phyloP scores from a whole-genome alignment of 2,797 vertebrate species.

The Emydoidea blandingii region DNA sequence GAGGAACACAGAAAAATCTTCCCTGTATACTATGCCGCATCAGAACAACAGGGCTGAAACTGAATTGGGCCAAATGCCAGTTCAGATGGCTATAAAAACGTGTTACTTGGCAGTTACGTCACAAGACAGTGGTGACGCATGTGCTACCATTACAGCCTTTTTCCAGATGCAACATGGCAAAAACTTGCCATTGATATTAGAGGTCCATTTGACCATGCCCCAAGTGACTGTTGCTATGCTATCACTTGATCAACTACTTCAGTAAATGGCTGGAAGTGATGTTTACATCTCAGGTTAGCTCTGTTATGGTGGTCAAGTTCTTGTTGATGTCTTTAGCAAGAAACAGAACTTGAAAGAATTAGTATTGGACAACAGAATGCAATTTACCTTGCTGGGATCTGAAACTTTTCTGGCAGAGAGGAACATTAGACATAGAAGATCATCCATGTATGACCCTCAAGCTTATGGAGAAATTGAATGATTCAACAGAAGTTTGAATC shows the following conservation, averaged over 20 bases:
- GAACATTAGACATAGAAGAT: not conserved
- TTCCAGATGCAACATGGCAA: not conserved
- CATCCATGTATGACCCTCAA: not conserved
- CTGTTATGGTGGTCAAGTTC: not conserved
- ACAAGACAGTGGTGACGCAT: not conserved
- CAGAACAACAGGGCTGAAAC: not conserved
- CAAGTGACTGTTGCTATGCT: not conserved
- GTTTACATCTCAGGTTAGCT: not conserved
- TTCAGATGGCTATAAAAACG: not conserved
- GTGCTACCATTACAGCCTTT: not conserved
- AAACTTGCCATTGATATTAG: not conserved
- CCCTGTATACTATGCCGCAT: not conserved
- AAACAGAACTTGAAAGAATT: not conserved
- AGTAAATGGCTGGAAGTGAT: not conserved
- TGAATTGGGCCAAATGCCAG: not conserved
- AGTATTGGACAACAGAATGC: not conserved
- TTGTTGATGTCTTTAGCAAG: not conserved
- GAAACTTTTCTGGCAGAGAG: not conserved
- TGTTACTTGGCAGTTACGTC: not conserved
- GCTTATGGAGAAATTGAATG: not conserved
- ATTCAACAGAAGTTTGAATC: not conserved
- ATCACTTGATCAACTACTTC: not conserved
- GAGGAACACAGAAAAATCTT: not conserved
- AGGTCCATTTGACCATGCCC: not conserved
- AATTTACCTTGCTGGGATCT: not conserved